Conservation (phyloP, 2,797 vertebrate species). For the Tympanoctomys barrerae region DNA sequence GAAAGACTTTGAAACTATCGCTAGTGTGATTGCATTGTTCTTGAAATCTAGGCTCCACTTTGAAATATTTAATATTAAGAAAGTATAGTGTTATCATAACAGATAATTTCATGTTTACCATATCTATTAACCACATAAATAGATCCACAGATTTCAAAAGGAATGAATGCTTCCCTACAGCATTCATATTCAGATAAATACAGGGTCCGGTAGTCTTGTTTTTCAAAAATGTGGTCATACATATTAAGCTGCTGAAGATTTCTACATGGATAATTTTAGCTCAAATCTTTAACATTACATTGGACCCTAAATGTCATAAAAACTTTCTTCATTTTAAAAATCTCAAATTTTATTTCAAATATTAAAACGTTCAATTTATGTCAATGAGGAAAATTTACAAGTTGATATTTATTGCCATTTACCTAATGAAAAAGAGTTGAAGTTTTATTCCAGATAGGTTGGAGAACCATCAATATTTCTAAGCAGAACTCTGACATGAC, state of each 20-base stretch:
- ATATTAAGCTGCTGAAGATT: neutral
- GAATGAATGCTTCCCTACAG: neutral
- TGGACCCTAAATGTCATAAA: neutral
- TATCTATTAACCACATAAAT: neutral
- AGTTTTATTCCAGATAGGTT: neutral
- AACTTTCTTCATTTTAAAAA: neutral
- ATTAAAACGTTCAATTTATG: neutral
- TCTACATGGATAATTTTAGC: neutral
- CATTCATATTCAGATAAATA: neutral
- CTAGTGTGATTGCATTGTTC: neutral
- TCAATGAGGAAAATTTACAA: neutral
- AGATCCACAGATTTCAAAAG: neutral
- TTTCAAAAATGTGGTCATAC: neutral
- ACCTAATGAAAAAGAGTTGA: neutral
- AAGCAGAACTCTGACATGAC: neutral
- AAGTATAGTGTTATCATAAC: neutral
- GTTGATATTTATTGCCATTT: neutral
- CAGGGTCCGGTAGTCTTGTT: neutral
- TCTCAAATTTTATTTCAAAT: neutral
- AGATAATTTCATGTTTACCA: neutral
- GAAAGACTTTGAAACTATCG: slow-evolving; percentile 5
- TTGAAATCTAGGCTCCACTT: neutral
- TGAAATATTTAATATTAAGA: slow-evolving; percentile 7
- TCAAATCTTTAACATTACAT: neutral
- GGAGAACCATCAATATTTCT: neutral